These are phyloP conservation scores for Pangasius krempfi DNA, from an alignment of 2,797 vertebrate species.

Conservation along the genomic window DNA sequence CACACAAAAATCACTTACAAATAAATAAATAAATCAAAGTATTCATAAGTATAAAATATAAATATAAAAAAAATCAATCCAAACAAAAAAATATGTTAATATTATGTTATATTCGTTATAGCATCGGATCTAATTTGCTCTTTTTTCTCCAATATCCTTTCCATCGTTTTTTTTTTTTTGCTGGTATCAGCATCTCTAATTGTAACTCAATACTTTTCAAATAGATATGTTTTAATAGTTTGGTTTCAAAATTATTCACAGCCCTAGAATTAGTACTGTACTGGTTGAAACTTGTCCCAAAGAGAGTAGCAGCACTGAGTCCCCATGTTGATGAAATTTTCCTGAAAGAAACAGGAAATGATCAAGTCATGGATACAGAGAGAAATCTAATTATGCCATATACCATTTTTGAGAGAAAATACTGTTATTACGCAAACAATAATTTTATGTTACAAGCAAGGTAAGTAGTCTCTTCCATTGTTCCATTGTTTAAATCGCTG, in stretches of 20 bases:
- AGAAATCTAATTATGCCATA: neutral
- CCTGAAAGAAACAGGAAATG: neutral
- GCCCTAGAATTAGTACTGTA: neutral
- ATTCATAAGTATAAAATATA: neutral
- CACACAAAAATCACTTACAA: neutral
- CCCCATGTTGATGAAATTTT: neutral
- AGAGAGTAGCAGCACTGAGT: neutral
- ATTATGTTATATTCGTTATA: neutral
- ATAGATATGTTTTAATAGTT: neutral
- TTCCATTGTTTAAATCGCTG: neutral
- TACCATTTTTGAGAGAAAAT: neutral
- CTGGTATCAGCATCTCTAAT: neutral
- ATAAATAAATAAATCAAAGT: neutral
- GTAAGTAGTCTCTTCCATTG: neutral
- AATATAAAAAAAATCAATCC: neutral
- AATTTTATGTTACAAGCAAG: neutral
- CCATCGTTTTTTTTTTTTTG: neutral
- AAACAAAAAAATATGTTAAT: neutral
- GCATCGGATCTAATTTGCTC: neutral
- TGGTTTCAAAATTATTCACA: neutral
- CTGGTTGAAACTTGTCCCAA: neutral
- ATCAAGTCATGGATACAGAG: neutral
- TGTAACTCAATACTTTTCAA: neutral
- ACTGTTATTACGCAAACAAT: neutral
- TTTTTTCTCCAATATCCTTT: too few relatives aligned